Conservation (phyloP, 1,140 invertebrate species). For the Dreissena polymorpha region DNA sequence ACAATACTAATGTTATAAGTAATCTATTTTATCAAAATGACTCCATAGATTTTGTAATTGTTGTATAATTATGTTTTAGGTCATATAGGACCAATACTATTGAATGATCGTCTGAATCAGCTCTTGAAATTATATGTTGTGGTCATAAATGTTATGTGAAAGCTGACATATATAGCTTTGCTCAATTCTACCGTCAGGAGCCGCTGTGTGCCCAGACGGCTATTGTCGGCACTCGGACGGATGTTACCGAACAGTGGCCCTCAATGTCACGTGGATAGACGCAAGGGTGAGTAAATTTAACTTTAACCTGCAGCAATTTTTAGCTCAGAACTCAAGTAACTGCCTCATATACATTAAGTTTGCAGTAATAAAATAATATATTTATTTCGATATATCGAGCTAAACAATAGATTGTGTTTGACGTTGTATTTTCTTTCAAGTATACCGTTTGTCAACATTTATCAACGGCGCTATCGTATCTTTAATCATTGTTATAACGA, state of each 20-base stretch:
- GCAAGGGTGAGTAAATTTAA: conserved; percentile 4
- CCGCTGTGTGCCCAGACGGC: conserved; percentile 32
- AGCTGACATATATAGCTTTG: no score
- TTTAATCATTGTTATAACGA: background rate
- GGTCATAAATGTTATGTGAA: no score
- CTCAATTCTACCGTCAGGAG: background rate
- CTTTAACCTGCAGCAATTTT: background rate
- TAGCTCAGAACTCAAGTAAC: background rate
- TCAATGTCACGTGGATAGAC: conserved; percentile 43
- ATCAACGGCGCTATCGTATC: no score
- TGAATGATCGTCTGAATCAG: no score
- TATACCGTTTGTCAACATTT: no score
- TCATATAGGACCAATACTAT: no score
- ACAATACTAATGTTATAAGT: no score
- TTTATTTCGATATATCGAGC: background rate
- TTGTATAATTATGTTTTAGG: no score
- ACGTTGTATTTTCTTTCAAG: background rate
- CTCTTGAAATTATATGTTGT: no score
- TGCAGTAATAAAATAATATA: background rate
- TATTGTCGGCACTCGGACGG: conserved; percentile 41
- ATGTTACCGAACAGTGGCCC: conserved; percentile 20
- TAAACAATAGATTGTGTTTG: background rate
- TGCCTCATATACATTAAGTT: background rate
- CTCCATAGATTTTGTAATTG: no score
- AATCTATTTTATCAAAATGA: no score